Percentiles rank a stretch among this genome's conserved stretches.
Evolutionary conservation across 2,113 vertebrate species (phyloP).

Genomic region (Burhinus bistriatus): DNA sequence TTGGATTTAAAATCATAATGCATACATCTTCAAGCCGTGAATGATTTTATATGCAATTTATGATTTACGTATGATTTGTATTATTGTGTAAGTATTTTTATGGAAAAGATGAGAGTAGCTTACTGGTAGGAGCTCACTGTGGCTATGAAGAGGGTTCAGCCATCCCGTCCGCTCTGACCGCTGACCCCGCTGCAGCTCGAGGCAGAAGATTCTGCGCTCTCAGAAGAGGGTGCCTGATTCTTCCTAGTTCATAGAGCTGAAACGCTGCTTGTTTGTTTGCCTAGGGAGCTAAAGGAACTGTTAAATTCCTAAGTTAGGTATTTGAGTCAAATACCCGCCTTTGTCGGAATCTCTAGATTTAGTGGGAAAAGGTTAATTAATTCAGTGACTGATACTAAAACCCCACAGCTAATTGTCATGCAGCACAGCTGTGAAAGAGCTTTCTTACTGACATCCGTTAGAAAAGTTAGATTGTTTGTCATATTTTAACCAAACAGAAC

Average conservation of each 20-base stretch:
- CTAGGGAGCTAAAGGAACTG: not conserved
- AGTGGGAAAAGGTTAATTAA: constrained; percentile 58
- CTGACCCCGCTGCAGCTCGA: not conserved
- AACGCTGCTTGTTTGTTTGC: not conserved
- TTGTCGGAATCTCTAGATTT: not conserved
- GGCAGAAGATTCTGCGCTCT: not conserved
- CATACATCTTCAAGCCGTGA: no score
- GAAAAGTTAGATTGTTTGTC: not conserved
- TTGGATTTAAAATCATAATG: no score
- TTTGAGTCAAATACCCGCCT: not conserved
- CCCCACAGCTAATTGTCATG: constrained; percentile 37
- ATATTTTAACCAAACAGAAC: accelerated
- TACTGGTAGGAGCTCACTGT: not conserved
- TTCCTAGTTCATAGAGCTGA: not conserved
- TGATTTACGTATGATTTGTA: not conserved
- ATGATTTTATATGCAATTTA: accelerated
- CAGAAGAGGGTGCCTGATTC: not conserved
- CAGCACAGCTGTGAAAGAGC: not conserved
- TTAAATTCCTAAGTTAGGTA: not conserved
- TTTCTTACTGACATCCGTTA: not conserved
- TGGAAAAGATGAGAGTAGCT: not conserved
- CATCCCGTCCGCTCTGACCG: not conserved
- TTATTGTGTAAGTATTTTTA: not conserved
- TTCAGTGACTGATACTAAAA: not conserved
- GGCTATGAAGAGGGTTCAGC: accelerated